A percentile compares a stretch with the other conserved stretches of the same genome.
These are phyloP conservation scores for Acromyrmex echinatior DNA, from an alignment of 1,140 invertebrate species.

Conservation along the genomic window DNA sequence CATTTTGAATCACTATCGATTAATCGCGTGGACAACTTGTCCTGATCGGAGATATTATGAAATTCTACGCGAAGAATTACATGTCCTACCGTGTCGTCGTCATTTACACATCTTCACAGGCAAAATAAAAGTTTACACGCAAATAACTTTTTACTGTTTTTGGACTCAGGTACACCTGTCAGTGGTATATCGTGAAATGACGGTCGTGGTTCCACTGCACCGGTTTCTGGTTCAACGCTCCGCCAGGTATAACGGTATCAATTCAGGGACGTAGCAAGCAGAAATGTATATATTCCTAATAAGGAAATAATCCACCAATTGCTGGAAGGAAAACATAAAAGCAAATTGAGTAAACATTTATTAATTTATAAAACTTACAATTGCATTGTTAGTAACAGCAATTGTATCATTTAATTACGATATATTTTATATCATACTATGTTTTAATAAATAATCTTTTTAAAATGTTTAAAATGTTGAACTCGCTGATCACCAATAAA, in stretches of 20 bases:
- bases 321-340: background rate
- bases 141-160: background rate
- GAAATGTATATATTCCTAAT: background rate
- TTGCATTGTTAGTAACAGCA: too few species aligned
- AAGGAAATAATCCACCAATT: background rate
- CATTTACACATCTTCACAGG: conserved; percentile 23
- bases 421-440: background rate
- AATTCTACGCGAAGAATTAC: background rate
- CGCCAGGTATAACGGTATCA: conserved; percentile 77
- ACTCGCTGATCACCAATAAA: background rate
- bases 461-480: background rate
- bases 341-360: background rate
- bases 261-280: conserved; percentile 71
- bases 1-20: background rate
- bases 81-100: background rate
- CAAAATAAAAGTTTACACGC: background rate
- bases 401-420: background rate
- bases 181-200: conserved; percentile 50
- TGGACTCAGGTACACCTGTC: background rate
- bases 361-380: conserved; percentile 5
- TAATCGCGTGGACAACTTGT: background rate
- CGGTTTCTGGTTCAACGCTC: conserved; percentile 78
- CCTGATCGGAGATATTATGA: background rate
- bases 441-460: background rate
- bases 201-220: conserved; percentile 68